Conservation (phyloP, 2,113 vertebrate species). For the Lucifuga dentata region DNA sequence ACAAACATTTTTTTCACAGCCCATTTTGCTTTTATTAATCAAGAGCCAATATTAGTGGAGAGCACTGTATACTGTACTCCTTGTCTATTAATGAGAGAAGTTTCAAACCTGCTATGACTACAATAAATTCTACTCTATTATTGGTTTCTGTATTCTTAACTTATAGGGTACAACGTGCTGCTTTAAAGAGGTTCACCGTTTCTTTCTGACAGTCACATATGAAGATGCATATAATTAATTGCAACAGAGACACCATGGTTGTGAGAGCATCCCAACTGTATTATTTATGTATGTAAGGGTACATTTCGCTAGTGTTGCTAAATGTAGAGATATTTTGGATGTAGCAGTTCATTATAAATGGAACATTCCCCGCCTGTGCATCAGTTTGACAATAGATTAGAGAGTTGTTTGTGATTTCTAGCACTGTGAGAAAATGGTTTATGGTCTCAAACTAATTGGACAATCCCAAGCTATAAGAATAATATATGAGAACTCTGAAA, state of each 20-base stretch:
- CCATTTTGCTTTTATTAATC: too few species aligned
- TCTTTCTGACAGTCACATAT: too few species aligned
- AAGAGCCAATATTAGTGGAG: too few species aligned
- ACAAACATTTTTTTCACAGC: too few species aligned
- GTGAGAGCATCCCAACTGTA: constrained; percentile 7
- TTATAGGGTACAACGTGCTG: too few species aligned
- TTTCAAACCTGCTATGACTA: too few species aligned
- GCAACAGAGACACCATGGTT: not conserved
- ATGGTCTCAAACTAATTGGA: constrained; percentile 34
- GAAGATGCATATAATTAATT: not conserved
- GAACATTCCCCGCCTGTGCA: not conserved
- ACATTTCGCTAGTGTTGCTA: constrained; percentile 6
- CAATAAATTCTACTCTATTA: too few species aligned
- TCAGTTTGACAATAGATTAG: constrained; percentile 9
- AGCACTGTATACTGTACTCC: too few species aligned
- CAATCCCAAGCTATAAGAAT: constrained; percentile 26
- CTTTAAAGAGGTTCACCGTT: too few species aligned
- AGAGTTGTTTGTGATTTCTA: constrained; percentile 17
- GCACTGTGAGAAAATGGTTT: constrained; percentile 21
- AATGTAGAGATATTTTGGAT: constrained; percentile 1
- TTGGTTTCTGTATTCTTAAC: too few species aligned
- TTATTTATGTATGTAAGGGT: not conserved
- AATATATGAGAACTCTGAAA: constrained; percentile 13
- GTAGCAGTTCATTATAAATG: constrained; percentile 12
- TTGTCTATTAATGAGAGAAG: too few species aligned